Base-by-base conservation (phyloP, 2,113 vertebrate genomes). In the Peromyscus polionotus region DNA sequence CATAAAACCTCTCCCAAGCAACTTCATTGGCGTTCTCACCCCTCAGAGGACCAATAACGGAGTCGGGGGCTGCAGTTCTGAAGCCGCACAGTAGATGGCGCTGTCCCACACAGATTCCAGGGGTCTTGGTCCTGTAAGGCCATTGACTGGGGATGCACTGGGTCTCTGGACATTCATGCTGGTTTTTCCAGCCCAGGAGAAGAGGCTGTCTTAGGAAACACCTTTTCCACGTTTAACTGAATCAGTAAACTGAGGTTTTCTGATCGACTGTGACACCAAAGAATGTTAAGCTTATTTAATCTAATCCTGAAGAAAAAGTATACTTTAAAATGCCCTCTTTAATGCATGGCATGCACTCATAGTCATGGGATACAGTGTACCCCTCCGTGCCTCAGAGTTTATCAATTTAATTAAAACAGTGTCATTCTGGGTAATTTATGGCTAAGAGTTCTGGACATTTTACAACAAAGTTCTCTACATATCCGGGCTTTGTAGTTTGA, bases 61-160 rank as follows among this genome's bases (percentile, higher is more conserved):
- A 33, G 73, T 22, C 87, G 33, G 0, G 0, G 10, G 33, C 13
- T 94, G 95, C 57, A 98, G 95, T 99, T 98, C 90, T 12, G 17
- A 1, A 12, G 95, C 98, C 94, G 92, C 95, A 97, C 99, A 31
- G 98, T 94, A 99, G 99, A 98, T 99, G 99, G 99, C 98, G 98
- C 97, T 98, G 90, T 97, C 90, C 79, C 89, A 98, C 97, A 96
- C 90, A 77, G 63, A 73, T 98, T 98, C 91, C 10, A 6, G 48
- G 24, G 8, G 0, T 54, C n/a, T 95, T 4, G 12, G n/a, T 14
- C 31, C 57, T n/a, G 3, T 87, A 24, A 19, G 83, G 54, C 61
- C 13, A 24, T 3, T n/a, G 67, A 31, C 0, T 0, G 16, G 28
- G 84, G 93, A 89, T 70, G 86, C 77, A 59, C 63, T 88, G 70